phyloP scores from a whole-genome alignment of 2,113 vertebrate species.

The Saccopteryx leptura region DNA sequence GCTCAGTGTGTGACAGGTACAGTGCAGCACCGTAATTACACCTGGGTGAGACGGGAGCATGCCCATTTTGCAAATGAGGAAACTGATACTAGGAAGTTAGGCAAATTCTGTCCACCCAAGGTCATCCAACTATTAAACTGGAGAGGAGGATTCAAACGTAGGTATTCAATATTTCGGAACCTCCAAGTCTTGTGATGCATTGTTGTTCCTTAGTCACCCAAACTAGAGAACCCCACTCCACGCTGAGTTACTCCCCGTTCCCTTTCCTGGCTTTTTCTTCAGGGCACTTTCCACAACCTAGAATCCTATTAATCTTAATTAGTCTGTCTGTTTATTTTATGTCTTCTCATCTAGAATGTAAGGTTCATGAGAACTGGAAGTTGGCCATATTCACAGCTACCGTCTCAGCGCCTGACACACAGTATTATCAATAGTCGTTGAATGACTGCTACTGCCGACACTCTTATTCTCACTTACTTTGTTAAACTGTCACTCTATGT shows the following conservation, averaged over 20 bases:
- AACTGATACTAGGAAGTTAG: background rate
- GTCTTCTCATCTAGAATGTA: background rate
- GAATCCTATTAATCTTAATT: background rate
- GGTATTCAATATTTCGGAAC: slow-evolving; percentile 53
- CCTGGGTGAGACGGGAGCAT: background rate
- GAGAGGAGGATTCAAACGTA: slow-evolving; percentile 31
- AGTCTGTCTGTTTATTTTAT: background rate
- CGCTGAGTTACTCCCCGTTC: background rate
- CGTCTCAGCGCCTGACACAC: background rate
- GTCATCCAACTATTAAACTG: background rate
- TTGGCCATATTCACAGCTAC: background rate
- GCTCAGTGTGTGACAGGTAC: background rate
- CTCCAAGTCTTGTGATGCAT: background rate
- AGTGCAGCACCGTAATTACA: background rate
- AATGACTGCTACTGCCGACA: background rate
- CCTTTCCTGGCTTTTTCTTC: background rate
- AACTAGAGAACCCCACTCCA: background rate
- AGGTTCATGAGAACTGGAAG: background rate
- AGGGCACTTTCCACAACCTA: background rate
- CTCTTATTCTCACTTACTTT: slow-evolving; percentile 6
- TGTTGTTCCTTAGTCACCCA: background rate
- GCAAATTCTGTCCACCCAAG: slow-evolving; percentile 7
- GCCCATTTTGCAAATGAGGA: background rate
- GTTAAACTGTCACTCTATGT: background rate
- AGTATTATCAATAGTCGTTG: background rate